These are phyloP conservation scores for Bembecia ichneumoniformis DNA, from an alignment of 2,888 invertebrate species.

Conservation along the genomic window DNA sequence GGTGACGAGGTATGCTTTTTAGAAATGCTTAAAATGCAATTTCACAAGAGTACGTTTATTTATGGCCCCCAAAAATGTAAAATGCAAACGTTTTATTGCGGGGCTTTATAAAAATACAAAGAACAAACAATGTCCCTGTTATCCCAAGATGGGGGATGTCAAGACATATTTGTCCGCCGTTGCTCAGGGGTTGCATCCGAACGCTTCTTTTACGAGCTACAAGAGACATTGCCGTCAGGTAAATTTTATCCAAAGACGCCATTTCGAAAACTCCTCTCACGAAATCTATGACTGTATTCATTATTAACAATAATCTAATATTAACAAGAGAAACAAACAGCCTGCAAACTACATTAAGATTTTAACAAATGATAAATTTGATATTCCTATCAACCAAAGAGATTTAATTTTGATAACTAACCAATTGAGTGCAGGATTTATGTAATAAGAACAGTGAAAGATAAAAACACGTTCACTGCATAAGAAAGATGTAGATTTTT, in stretches of 20 bases:
- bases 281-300: no score
- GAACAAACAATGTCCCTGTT: conserved; percentile 65
- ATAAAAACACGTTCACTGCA: no score
- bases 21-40: conserved; percentile 71
- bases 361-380: conserved; percentile 67
- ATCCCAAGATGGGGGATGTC: conserved; percentile 56
- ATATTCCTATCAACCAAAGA: conserved; percentile 60
- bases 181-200: conserved; percentile 27
- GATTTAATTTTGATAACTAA: conserved; percentile 69
- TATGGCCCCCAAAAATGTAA: conserved; percentile 67
- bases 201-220: conserved; percentile 31
- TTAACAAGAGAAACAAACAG: conserved; percentile 25
- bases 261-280: background rate
- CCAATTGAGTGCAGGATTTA: no score
- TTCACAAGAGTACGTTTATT: conserved; percentile 63
- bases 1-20: conserved; percentile 48
- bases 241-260: conserved; percentile 9
- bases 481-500: no score
- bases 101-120: conserved; percentile 63
- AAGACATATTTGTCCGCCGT: conserved; percentile 45
- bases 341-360: conserved; percentile 51
- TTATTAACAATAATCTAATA: conserved; percentile 14
- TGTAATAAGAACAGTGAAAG: no score
- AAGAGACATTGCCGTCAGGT: conserved; percentile 20
- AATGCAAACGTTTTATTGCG: conserved; percentile 70